Base-by-base conservation (phyloP, 92 coral and sea anemone species). In the Zoanthus sociatus region DNA sequence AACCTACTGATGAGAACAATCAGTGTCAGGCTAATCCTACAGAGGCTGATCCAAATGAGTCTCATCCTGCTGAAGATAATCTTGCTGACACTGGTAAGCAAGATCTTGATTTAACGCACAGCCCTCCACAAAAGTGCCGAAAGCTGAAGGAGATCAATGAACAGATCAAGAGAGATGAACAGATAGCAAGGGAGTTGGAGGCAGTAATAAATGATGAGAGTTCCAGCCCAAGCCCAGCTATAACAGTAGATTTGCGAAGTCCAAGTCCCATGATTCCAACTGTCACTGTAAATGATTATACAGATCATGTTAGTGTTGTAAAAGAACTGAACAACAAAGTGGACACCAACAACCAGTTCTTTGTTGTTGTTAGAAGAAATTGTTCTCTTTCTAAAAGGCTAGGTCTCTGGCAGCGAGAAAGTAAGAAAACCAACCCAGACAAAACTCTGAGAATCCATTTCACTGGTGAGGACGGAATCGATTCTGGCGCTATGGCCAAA, bases 141-240 rank as follows among this genome's bases (percentile, higher is more conserved):
- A 78, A 78, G 66, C 78, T 79, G 58, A 84, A 87, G 79, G 71
- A 54, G 50, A 78, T 71, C n/a, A 68, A 37, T 26, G 85, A 78
- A 30, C 85, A 87, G 74, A 70, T 78, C 32, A 67, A 78, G 68
- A 84, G 31, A 48, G 90, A 87, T 53, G 72, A 87, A 31, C 21
- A 87, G 90, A 53, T 87, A 53, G 90, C 90, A 87, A 68, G 84
- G 63, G 71, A 87, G 55, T 50, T 87, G 61, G 85, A 87, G 14
- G 63, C 20, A 61, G 26, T 76, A 83, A 76, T 77, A 1, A 86
- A 86, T 76, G 77, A 86, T 26, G 78, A 86, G 26, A 73, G 54
- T 86, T 17, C 53, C 76, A 54, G 60, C 60, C 60, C 60, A 54
- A 15, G 60, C 60, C 75, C 75, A 71, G 75, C 75, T 30, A 14